phyloP scores from a whole-genome alignment of 2,113 vertebrate genomes.

The Illadopsis cleaveri region DNA sequence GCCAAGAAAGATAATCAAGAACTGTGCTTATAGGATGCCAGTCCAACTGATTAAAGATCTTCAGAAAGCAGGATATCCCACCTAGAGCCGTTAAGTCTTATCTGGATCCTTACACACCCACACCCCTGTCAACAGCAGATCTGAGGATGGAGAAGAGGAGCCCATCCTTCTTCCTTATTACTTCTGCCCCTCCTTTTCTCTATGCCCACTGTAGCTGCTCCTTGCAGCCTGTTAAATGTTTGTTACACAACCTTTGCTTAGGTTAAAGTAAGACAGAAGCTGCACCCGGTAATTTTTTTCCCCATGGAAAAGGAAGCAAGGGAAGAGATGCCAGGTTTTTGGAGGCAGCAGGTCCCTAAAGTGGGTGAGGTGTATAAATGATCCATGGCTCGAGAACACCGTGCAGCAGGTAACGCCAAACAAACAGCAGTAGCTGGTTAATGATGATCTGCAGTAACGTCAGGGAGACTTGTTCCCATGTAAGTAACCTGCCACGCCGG shows the following conservation, averaged over 20 bases:
- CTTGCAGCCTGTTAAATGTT: background rate
- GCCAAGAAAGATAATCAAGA: slow-evolving; percentile 19
- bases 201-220: background rate
- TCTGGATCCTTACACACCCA: slow-evolving; percentile 14
- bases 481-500: slow-evolving; percentile 18
- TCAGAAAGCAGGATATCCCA: slow-evolving; percentile 45
- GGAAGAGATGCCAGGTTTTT: background rate
- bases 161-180: slow-evolving; percentile 14
- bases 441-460: slow-evolving; percentile 35
- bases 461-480: slow-evolving; percentile 27
- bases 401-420: background rate
- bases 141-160: background rate
- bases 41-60: slow-evolving; percentile 29
- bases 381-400: background rate
- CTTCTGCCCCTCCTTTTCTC: background rate
- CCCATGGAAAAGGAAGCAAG: background rate
- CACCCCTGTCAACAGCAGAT: background rate
- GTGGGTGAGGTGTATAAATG: background rate
- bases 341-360: background rate
- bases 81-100: slow-evolving; percentile 37
- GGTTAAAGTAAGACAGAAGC: background rate
- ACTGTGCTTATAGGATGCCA: background rate
- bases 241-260: background rate
- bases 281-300: background rate
- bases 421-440: slow-evolving; percentile 33